These are phyloP conservation scores for Gymnoscopelus braueri DNA, from an alignment of 2,797 vertebrate genomes.

Conservation along the genomic window DNA sequence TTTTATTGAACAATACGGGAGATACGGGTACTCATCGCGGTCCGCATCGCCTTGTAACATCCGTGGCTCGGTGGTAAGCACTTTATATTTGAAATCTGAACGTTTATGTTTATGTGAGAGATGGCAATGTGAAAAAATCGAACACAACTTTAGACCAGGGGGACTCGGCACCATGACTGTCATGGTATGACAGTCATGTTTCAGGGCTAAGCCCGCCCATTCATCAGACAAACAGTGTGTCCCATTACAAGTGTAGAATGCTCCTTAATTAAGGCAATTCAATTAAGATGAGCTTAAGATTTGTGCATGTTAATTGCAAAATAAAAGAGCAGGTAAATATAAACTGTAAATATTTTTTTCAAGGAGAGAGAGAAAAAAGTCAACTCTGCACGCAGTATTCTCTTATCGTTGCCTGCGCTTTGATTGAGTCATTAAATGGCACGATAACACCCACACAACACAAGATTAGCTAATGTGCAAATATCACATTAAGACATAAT, in stretches of 20 bases:
- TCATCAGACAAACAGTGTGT: constrained; percentile 52
- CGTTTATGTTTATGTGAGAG: no score
- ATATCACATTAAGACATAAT: constrained; percentile 54
- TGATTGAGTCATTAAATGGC: constrained; percentile 55
- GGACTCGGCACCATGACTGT: no score
- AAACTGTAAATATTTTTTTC: constrained; percentile 7
- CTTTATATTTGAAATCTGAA: no score
- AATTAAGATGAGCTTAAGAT: constrained; percentile 74
- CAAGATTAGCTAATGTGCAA: constrained; percentile 46
- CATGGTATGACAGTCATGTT: no score
- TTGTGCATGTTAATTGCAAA: constrained; percentile 69
- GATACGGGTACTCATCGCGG: no score
- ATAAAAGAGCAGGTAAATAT: constrained; percentile 62
- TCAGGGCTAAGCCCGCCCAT: no score
- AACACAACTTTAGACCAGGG: no score
- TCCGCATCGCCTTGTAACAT: no score
- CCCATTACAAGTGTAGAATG: constrained; percentile 61
- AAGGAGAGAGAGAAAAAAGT: constrained; percentile 13
- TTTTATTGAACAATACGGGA: no score
- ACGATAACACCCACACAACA: constrained; percentile 56
- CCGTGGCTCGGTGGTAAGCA: no score
- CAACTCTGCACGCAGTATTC: constrained; percentile 33
- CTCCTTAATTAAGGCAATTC: constrained; percentile 71
- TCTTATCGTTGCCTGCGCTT: constrained; percentile 39
- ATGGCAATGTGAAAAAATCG: no score